phyloP scores from a whole-genome alignment of 92 coral and sea anemone species.

The Micromussa lordhowensis region DNA sequence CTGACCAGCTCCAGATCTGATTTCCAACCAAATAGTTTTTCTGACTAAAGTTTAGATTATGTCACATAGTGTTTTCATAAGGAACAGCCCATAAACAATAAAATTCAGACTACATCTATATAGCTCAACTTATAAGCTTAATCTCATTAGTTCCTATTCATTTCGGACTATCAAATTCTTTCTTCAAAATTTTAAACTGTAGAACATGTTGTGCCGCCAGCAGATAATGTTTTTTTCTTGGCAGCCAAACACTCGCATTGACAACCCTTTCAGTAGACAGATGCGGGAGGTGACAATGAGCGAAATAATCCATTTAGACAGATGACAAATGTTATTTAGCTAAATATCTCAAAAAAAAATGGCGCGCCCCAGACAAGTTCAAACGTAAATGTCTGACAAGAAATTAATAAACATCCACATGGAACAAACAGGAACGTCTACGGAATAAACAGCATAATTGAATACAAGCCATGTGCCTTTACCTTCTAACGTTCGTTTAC shows the following conservation, averaged over 20 bases:
- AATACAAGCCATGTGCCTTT: background rate
- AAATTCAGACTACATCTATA: background rate
- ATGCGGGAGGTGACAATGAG: constrained; percentile 1
- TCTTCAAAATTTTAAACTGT: background rate
- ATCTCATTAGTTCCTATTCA: background rate
- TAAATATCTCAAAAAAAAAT: background rate
- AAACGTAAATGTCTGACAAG: background rate
- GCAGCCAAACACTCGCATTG: background rate
- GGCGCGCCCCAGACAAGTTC: background rate
- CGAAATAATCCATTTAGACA: constrained; percentile 24
- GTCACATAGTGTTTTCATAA: background rate
- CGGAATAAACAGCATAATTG: background rate
- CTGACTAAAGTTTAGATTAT: background rate
- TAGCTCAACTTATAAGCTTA: background rate
- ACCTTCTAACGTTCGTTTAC: background rate
- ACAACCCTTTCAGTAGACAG: background rate
- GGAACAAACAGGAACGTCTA: background rate
- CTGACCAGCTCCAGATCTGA: background rate
- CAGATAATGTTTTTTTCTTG: background rate
- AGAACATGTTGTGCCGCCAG: background rate
- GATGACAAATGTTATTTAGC: background rate
- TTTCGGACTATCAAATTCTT: background rate
- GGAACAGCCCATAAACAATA: background rate
- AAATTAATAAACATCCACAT: background rate
- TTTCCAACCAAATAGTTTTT: background rate